Conservation (phyloP, 2,797 vertebrate species). For the Phaenicophaeus curvirostris region DNA sequence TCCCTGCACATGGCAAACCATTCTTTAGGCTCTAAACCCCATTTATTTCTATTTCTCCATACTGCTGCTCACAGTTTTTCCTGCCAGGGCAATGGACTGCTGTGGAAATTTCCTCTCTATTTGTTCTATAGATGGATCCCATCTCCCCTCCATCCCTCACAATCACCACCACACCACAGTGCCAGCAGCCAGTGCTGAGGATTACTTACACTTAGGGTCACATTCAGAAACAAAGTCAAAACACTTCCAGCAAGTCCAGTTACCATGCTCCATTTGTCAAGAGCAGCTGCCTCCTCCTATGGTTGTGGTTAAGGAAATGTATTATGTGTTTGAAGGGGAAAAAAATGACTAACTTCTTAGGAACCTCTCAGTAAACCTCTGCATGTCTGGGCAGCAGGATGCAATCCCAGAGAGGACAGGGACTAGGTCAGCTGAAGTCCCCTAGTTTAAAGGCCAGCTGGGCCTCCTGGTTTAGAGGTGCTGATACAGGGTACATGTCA, state of each 20-base stretch:
- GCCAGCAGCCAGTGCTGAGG: not conserved
- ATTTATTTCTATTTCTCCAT: not conserved
- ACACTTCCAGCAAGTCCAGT: not conserved
- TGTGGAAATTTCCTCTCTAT: not conserved
- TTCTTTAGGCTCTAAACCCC: not conserved
- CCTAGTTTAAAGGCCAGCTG: not conserved
- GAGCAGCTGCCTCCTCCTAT: not conserved
- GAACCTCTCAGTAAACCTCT: not conserved
- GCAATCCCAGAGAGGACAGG: not conserved
- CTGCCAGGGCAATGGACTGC: not conserved
- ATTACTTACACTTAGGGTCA: not conserved
- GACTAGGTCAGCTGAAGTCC: not conserved
- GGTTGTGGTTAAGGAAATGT: not conserved
- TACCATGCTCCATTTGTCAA: not conserved
- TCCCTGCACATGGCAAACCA: not conserved
- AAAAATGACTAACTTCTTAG: not conserved
- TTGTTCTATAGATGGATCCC: not conserved
- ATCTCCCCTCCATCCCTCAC: not conserved
- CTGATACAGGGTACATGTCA: rapidly evolving
- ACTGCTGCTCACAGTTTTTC: not conserved
- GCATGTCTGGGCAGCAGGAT: not conserved
- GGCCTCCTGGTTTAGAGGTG: not conserved
- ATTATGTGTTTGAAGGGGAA: not conserved
- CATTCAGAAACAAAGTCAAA: not conserved
- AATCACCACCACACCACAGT: not conserved